Conservation (phyloP, 2,888 invertebrate genomes). For the Rotaria sp. region DNA sequence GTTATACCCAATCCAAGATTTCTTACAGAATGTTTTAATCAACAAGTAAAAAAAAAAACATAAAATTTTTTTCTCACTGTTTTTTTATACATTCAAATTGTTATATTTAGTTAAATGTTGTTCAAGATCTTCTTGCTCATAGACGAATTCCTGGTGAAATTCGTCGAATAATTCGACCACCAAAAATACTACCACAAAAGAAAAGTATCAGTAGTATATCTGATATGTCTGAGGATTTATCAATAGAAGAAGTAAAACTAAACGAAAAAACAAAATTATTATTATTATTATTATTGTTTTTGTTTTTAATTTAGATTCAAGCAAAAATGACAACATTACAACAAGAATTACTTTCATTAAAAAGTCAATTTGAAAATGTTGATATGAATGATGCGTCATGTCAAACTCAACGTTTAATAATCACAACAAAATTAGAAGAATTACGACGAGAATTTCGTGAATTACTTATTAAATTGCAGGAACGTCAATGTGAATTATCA, state of each 20-base stretch:
- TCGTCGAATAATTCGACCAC: conserved; percentile 15
- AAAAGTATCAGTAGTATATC: conserved; percentile 27
- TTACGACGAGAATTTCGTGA: conserved; percentile 20
- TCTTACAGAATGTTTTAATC: background rate
- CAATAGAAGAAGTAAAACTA: background rate
- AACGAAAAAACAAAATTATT: background rate
- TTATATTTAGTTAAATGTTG: background rate
- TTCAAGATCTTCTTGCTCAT: conserved; percentile 15
- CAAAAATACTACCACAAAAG: background rate
- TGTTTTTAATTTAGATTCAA: background rate
- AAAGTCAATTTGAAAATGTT: conserved; percentile 30
- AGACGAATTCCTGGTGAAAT: conserved; percentile 21
- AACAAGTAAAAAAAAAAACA: background rate
- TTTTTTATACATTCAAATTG: background rate
- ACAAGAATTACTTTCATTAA: conserved; percentile 19
- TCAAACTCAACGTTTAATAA: conserved; percentile 21
- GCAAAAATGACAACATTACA: conserved; percentile 15
- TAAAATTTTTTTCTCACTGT: background rate
- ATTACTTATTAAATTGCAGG: conserved; percentile 11
- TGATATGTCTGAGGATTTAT: background rate
- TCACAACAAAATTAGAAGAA: conserved; percentile 26
- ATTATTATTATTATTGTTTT: background rate
- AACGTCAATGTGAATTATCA: conserved; percentile 12
- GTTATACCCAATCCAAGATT: background rate
- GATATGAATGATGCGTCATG: background rate